Base-by-base conservation (phyloP, 2,797 vertebrate genomes). In the Borostomias antarcticus region DNA sequence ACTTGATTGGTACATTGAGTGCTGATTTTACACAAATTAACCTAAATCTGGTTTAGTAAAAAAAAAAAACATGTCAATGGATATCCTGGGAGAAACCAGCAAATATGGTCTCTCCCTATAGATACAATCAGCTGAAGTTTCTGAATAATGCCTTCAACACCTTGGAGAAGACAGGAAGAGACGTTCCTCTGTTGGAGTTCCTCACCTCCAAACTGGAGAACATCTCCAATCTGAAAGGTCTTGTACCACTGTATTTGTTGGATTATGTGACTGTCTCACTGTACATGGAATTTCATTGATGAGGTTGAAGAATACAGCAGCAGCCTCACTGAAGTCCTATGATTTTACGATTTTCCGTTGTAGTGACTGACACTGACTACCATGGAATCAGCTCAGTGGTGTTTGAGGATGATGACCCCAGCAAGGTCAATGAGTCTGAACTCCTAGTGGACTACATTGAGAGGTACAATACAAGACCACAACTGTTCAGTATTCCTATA, bases 331-430 rank as follows among this genome's bases (percentile, higher is more conserved):
- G 7, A 56, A 56, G 28, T 26, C 15, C 11, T 19, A 40, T 37
- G 57, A 23, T 33, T 30, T 23, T 26, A 6, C 15, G 11, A 8
- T 68, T 11, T 25, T 25, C 11, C 33, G 1, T 72, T 70, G 9
- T 33, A 81, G 81, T 58, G 25, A 58, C 3, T 62, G 74, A 82
- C 33, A 17, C 63, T 23, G 30, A 32, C 11, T 25, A 2, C 13
- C 1, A 29, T 35, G 37, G 26, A 69, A 19, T 66, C 6, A 19
- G 66, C 2, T 6, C 53, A 0, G 73, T 72, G 62, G 29, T 81
- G 60, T 78, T 87, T 57, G 84, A 91, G 74, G 76, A 86, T 1
- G 87, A 92, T 1, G 82, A 88, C 64, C 92, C 87, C 3, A 43
- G 9, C 11, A 86, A 82, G 53, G 68, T 75, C 1, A 69, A 89